A percentile compares a stretch with the other conserved stretches of the same genome.
phyloP scores from a whole-genome alignment of 2,113 vertebrate genomes.

The Onychostoma macrolepis region DNA sequence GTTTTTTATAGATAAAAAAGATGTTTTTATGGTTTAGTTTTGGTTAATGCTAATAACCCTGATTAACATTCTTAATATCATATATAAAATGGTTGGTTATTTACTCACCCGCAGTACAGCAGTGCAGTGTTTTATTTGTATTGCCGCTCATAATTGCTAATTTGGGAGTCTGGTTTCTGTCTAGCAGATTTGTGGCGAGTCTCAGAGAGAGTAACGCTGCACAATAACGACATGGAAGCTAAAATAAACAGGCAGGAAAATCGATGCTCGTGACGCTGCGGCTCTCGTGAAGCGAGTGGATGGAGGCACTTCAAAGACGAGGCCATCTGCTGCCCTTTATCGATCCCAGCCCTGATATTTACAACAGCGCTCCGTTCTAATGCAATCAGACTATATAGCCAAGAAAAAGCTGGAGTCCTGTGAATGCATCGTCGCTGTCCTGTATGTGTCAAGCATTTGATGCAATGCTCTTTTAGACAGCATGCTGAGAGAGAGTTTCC shows the following conservation, averaged over 20 bases:
- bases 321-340: slow-evolving; percentile 43
- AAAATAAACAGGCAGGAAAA: slow-evolving; percentile 14
- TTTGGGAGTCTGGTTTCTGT: not conserved
- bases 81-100: not conserved
- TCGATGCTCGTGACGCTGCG: slow-evolving; percentile 3
- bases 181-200: not conserved
- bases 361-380: slow-evolving; percentile 39
- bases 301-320: slow-evolving; percentile 7
- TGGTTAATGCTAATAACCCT: not conserved
- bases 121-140: not conserved
- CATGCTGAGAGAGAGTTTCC: not conserved
- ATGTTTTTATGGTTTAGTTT: not conserved
- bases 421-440: not conserved
- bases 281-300: not conserved
- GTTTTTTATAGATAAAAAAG: too few species aligned
- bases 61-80: not conserved
- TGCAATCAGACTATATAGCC: slow-evolving; percentile 37
- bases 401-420: not conserved
- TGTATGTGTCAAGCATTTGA: not conserved
- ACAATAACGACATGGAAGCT: not conserved
- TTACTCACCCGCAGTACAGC: not conserved
- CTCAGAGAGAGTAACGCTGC: not conserved
- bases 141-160: not conserved
- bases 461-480: not conserved
- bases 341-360: slow-evolving; percentile 17